Base-by-base conservation (phyloP, 1,140 invertebrate genomes). In the Listronotus bonariensis region DNA sequence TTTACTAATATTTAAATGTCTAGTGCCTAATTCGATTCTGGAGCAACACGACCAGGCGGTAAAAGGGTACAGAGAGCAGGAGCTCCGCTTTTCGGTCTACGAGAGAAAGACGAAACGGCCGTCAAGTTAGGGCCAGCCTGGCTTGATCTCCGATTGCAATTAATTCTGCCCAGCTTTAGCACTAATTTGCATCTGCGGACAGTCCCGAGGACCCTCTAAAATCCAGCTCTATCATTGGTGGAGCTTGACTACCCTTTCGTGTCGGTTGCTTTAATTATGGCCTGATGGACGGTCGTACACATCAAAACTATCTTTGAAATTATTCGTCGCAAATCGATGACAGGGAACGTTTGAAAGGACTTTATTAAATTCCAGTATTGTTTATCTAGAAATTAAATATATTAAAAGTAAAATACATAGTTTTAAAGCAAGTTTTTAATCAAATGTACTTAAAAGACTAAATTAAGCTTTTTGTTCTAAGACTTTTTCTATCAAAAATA, bases 151-250 rank as follows among this genome's bases (percentile, higher is more conserved):
- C 74, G 72, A 75, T 75, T 72, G 75, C 74, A 75, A 76, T 76
- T 76, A 76, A 75, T 75, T 73, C 75, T 72, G 70, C 73, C 64
- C 75, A 71, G 72, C 70, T 72, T 69, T 67, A 72, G 71, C 75
- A 76, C 74, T 76, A 76, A 76, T 76, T 76, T 76, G 74, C 75
- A 76, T 76, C 75, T 76, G 75, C 70, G 75, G 75, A 76, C 75
- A 73, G 72, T 60, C 14, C 64, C 10, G 18, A 45, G 53, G 41
- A 53, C 64, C 64, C 57, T 57, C 45, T 15, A 26, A 32, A 49
- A 31, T 14, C 17, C 40, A 32, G 31, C 32, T 14, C 17, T 26
- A 14, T 36, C 12, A 58, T 58, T 58, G 55, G 55, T 43, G 38
- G 17, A 32, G n/a, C 46, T 36, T 26, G 15, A 7, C 12, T 41